Evolutionary conservation across 92 coral and sea anemone genomes (phyloP).

Genomic region (Paramuricea clavata): DNA sequence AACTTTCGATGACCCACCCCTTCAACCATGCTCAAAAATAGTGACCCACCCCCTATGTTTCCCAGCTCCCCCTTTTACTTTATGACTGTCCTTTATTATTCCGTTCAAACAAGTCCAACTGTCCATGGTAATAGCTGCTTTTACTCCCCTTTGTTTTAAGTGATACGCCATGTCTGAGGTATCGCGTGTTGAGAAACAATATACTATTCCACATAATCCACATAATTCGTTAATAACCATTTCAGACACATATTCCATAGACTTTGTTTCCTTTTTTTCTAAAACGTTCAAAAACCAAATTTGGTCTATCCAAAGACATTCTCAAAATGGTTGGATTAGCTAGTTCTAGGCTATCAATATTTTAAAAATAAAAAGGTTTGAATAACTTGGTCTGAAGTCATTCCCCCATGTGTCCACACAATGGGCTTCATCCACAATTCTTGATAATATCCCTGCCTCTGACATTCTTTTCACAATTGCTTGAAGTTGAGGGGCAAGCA

Average conservation of each 20-base stretch:
- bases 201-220: constrained; percentile 48
- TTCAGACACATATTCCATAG: constrained; percentile 36
- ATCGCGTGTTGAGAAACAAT: constrained; percentile 30
- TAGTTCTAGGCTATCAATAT: constrained; percentile 5
- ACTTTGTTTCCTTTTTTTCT: constrained; percentile 19
- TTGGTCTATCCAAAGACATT: too few relatives aligned
- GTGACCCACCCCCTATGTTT: too few relatives aligned
- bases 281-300: constrained; percentile 27
- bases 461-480: background rate
- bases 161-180: constrained; percentile 49
- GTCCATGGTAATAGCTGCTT: background rate
- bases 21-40: too few relatives aligned
- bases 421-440: constrained; percentile 37
- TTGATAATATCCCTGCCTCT: background rate
- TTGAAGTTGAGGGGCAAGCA: too few relatives aligned
- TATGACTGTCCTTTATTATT: too few relatives aligned
- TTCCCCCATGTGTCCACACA: constrained; percentile 25
- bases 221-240: constrained; percentile 10
- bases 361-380: background rate
- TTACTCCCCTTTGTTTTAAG: constrained; percentile 31
- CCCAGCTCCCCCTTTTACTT: too few relatives aligned
- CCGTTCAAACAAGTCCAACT: background rate
- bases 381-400: too few relatives aligned
- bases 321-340: constrained; percentile 28
- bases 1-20: too few relatives aligned